These are phyloP conservation scores for Catostylus mosaicus DNA, from an alignment of 30 jellyfish, hydroid and myxozoan species.

Conservation along the genomic window DNA sequence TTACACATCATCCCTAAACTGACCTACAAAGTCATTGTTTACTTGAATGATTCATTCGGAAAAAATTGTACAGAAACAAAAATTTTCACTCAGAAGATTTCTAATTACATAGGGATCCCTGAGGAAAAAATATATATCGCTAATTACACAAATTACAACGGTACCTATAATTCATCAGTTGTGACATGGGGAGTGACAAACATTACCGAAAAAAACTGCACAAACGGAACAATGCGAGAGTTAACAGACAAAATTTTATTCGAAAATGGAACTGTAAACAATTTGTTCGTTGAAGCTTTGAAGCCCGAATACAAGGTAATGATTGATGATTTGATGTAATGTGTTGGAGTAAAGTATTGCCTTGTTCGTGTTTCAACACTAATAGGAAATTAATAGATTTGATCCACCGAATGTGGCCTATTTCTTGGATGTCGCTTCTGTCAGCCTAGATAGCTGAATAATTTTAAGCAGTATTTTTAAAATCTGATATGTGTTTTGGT, in stretches of 20 bases:
- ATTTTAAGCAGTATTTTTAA: too few relatives aligned
- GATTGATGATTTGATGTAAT: not conserved
- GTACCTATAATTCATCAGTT: slow-evolving; percentile 37
- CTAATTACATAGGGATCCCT: slow-evolving; percentile 47
- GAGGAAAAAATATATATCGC: slow-evolving; percentile 26
- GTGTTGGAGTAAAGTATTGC: not conserved
- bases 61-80: slow-evolving; percentile 71
- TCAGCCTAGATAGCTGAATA: too few relatives aligned
- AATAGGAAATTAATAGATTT: too few relatives aligned
- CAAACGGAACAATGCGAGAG: slow-evolving; percentile 54
- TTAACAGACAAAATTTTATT: slow-evolving; percentile 31
- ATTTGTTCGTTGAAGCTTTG: slow-evolving; percentile 60
- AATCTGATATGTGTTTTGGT: too few relatives aligned
- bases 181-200: slow-evolving; percentile 79
- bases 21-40: slow-evolving; percentile 36
- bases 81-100: slow-evolving; percentile 35
- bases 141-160: slow-evolving; percentile 27
- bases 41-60: slow-evolving; percentile 22
- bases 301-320: slow-evolving; percentile 76
- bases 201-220: slow-evolving; percentile 61
- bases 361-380: not conserved
- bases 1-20: slow-evolving; percentile 15
- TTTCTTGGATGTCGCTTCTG: too few relatives aligned
- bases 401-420: too few relatives aligned
- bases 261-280: slow-evolving; percentile 31